Conservation (phyloP, 2,888 invertebrate species). For the Crioceris asparagi region DNA sequence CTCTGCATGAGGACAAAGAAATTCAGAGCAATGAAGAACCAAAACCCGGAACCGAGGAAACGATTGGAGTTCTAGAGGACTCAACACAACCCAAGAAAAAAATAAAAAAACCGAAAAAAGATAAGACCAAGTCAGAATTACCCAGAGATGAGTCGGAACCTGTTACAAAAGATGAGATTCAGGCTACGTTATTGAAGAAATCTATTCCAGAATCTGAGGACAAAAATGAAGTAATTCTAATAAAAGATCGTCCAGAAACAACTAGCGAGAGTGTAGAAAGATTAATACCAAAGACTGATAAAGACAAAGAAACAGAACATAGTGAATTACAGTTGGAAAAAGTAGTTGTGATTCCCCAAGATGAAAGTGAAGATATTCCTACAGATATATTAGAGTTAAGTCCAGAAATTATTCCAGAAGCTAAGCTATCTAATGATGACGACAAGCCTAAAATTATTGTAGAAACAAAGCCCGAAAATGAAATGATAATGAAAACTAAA, state of each 20-base stretch:
- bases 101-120: constrained; percentile 24
- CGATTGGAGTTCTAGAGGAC: constrained; percentile 27
- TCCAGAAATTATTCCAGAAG: no score
- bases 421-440: no score
- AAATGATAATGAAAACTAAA: constrained; percentile 18
- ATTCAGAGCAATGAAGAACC: constrained; percentile 22
- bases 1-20: constrained; percentile 24
- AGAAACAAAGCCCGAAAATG: constrained; percentile 21
- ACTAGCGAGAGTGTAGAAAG: constrained; percentile 23
- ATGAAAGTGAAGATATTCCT: constrained; percentile 1
- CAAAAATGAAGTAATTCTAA: constrained; percentile 33
- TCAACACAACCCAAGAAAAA: constrained; percentile 19
- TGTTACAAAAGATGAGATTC: constrained; percentile 23
- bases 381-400: no score
- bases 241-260: constrained; percentile 27
- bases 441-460: constrained; percentile 20
- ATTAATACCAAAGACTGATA: constrained; percentile 12
- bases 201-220: constrained; percentile 18
- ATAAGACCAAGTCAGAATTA: constrained; percentile 13
- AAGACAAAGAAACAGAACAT: constrained; percentile 18
- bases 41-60: constrained; percentile 23
- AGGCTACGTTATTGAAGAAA: no score
- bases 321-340: background rate
- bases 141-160: no score
- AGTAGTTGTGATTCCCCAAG: constrained; percentile 1